Percentiles rank a stretch among this genome's conserved stretches.
phyloP scores from a whole-genome alignment of 2,888 invertebrate species.

The Mimachlamys varia region DNA sequence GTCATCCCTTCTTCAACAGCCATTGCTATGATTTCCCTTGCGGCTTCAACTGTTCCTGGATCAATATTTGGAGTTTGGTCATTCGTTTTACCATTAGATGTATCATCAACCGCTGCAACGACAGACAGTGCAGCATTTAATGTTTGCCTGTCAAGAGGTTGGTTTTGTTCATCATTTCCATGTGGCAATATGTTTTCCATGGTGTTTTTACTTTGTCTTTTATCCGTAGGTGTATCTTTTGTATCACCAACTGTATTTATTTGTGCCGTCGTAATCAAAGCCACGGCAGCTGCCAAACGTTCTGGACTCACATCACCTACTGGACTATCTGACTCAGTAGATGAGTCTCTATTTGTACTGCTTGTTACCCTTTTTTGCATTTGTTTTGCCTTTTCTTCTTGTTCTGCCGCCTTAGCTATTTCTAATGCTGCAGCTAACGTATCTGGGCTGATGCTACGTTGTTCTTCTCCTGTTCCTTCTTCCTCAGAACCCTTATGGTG shows the following conservation, averaged over 20 bases:
- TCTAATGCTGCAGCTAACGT: not conserved
- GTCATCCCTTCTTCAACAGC: slow-evolving; percentile 9
- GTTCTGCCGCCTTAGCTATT: slow-evolving; percentile 17
- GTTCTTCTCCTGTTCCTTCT: not conserved
- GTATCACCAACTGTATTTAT: not conserved
- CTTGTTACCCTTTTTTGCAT: not conserved
- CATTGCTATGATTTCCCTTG: not conserved
- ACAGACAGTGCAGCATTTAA: slow-evolving; percentile 12
- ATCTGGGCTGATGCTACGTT: not conserved
- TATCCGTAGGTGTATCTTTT: not conserved
- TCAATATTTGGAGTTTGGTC: not conserved
- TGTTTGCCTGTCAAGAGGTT: not conserved
- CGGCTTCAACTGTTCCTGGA: not conserved
- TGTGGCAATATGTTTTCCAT: not conserved
- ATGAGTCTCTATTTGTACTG: not conserved
- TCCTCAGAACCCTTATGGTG: slow-evolving; percentile 19
- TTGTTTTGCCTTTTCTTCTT: slow-evolving; percentile 38
- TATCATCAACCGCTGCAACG: not conserved
- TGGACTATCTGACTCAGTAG: not conserved
- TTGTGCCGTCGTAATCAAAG: not conserved
- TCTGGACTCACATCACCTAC: not conserved
- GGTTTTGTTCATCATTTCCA: not conserved
- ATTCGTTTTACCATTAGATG: not conserved
- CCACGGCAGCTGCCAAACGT: not conserved
- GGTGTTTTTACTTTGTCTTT: not conserved